These are phyloP conservation scores for Equus przewalskii DNA, from an alignment of 2,113 vertebrate species.

Conservation along the genomic window DNA sequence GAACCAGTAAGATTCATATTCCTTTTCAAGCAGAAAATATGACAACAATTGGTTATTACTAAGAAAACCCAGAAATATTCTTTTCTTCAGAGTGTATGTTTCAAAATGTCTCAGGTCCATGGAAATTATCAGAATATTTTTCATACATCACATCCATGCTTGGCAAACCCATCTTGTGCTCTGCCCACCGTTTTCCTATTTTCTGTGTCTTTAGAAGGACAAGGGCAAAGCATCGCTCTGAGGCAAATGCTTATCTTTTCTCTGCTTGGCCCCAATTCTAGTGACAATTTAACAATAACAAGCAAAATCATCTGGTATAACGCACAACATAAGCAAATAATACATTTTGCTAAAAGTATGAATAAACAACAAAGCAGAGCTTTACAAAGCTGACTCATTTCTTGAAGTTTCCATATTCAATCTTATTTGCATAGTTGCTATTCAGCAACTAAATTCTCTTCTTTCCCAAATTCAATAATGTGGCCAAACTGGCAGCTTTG, in stretches of 20 bases:
- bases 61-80: neutral
- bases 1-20: neutral
- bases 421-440: slow-evolving; percentile 45
- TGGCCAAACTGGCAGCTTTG: slow-evolving; percentile 72
- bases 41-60: neutral
- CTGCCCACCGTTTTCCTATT: neutral
- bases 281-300: neutral
- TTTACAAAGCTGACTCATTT: slow-evolving; percentile 58
- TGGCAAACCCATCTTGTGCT: neutral
- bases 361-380: slow-evolving; percentile 39
- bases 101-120: neutral
- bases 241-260: slow-evolving; percentile 34
- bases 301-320: neutral
- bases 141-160: neutral
- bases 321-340: neutral
- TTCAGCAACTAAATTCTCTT: slow-evolving; percentile 59
- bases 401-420: slow-evolving; percentile 27
- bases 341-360: neutral
- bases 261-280: slow-evolving; percentile 8
- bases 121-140: slow-evolving; percentile 34
- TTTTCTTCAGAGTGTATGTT: slow-evolving; percentile 3
- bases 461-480: slow-evolving; percentile 41
- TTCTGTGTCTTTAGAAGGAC: neutral
- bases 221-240: neutral
- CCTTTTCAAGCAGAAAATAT: slow-evolving; percentile 47